These are phyloP conservation scores for Euphydryas editha DNA, from an alignment of 2,888 invertebrate species.

Conservation along the genomic window DNA sequence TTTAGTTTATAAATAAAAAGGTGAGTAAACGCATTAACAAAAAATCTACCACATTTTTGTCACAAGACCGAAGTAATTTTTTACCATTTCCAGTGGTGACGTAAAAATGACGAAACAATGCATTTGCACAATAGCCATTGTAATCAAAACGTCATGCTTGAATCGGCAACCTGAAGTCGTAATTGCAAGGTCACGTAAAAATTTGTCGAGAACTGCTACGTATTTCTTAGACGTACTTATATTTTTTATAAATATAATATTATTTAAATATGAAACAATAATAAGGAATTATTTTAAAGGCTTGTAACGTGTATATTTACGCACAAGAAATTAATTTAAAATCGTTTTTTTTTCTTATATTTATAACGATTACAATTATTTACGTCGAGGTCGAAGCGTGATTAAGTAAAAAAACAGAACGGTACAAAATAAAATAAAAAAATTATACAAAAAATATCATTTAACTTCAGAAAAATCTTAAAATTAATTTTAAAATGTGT, in stretches of 20 bases:
- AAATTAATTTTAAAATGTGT: too few species aligned
- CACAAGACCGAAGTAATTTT: slow-evolving; percentile 10
- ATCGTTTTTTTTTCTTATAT: not conserved
- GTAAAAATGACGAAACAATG: slow-evolving; percentile 40
- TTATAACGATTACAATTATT: not conserved
- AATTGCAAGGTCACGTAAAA: slow-evolving; percentile 35
- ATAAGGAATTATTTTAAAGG: too few species aligned
- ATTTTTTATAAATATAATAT: not conserved
- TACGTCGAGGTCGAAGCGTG: not conserved
- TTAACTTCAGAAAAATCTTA: too few species aligned
- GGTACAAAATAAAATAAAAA: not conserved
- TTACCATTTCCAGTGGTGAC: slow-evolving; percentile 24
- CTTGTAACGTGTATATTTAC: not conserved
- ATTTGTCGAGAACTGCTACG: slow-evolving; percentile 10
- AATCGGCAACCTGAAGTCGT: slow-evolving; percentile 34
- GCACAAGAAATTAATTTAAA: not conserved
- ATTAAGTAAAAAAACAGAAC: not conserved
- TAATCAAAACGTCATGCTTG: slow-evolving; percentile 43
- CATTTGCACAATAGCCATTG: slow-evolving; percentile 64
- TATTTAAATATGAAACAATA: not conserved
- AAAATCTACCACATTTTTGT: not conserved
- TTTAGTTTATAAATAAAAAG: not conserved
- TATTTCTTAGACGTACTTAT: not conserved
- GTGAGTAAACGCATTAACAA: not conserved
- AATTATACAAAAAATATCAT: too few species aligned